Evolutionary conservation across 37 sponge, comb jelly and placozoan species (phyloP).

Genomic region (Chondrosia reniformis): DNA sequence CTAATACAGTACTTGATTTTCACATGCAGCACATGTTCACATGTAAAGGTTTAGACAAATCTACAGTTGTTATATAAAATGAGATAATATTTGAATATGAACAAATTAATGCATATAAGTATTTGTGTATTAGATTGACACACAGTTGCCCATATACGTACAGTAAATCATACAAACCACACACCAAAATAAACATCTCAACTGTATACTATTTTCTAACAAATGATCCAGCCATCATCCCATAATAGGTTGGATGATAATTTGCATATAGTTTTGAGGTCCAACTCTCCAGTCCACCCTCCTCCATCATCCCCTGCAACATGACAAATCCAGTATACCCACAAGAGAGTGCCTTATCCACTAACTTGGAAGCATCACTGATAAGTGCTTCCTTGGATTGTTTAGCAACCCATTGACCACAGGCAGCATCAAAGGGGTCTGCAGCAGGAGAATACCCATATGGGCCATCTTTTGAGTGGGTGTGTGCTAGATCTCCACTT

Average conservation of each 20-base stretch:
- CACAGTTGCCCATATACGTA: too few relatives aligned
- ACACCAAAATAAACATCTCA: too few relatives aligned
- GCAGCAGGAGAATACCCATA: conserved; percentile 77
- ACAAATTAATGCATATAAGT: too few relatives aligned
- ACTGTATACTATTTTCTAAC: not conserved
- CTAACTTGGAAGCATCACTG: conserved; percentile 50
- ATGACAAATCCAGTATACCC: conserved; percentile 77
- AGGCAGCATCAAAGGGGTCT: conserved; percentile 72
- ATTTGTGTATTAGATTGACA: too few relatives aligned
- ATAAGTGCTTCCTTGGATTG: conserved; percentile 26
- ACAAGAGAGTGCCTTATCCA: conserved; percentile 71
- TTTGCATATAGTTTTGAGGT: conserved; percentile 42
- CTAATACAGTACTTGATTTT: too few relatives aligned
- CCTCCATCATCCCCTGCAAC: conserved; percentile 61
- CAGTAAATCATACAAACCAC: too few relatives aligned
- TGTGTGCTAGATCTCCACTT: conserved; percentile 76
- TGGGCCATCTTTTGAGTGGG: conserved; percentile 60
- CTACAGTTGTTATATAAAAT: too few relatives aligned
- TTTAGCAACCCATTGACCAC: conserved; percentile 49
- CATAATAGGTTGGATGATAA: conserved; percentile 71
- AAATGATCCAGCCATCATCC: conserved; percentile 77
- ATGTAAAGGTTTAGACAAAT: too few relatives aligned
- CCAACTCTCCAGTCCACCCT: conserved; percentile 40
- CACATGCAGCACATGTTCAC: too few relatives aligned
- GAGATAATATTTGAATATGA: too few relatives aligned